Evolutionary conservation across 2,113 vertebrate genomes (phyloP), one percentile per base, ranked within the genome.

Genomic region (Casuarius casuarius): DNA sequence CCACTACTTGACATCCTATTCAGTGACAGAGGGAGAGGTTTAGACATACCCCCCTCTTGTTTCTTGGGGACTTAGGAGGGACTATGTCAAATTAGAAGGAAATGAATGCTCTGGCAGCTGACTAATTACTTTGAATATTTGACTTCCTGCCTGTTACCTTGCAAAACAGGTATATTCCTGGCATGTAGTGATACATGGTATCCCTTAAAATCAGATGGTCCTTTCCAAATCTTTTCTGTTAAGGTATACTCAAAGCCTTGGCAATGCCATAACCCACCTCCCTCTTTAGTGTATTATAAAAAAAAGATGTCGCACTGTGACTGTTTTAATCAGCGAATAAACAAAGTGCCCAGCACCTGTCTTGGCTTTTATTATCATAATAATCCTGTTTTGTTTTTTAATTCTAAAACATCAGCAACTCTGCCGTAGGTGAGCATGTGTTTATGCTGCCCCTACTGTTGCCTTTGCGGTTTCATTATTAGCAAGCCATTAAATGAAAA

Each of bases 381-480:
- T 87, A 96, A 96, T 75, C 56, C 62, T 29, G 62, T 38, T 92
- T 79, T 74, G 71, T 31, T 93, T 95, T 94, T 85, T 94, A 90
- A 79, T 78, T 87, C 88, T 83, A 52, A 86, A 92, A 40, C 94
- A 95, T 97, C 95, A 95, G 91, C 94, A 94, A 67, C 89, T 96
- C 77, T 90, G 29, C 95, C 31, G 25, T 87, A 97, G 97, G 97
- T 94, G 96, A 97, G 89, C 96, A 94, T 83, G 97, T 97, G 90
- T 95, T 94, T 91, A 92, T 66, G 86, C 80, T 18, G 23, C 89
- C 97, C 97, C 97, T 97, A 94, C 97, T 95, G 89, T 96, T 94
- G 96, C 92, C 95, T 97, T 96, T 97, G 92, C 91, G 94, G 91
- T 96, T 97, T 96, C 89, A 76, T 94, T 97, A 97, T 98, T 95